Base-by-base conservation (phyloP, 2,113 vertebrate genomes). In the Copsychus sechellarum region DNA sequence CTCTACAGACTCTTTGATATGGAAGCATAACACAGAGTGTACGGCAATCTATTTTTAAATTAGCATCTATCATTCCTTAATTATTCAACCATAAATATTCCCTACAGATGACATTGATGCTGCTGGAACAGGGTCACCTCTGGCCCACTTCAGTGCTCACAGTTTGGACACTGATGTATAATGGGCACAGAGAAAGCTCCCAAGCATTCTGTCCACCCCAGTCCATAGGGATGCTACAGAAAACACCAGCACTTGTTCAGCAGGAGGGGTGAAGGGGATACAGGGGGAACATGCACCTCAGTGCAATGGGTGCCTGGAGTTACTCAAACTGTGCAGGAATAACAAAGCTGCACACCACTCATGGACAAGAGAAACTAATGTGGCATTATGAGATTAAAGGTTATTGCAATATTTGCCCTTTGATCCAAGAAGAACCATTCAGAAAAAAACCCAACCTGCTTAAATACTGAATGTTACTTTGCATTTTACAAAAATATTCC, bases 41-140 rank as follows among this genome's bases (percentile, higher is more conserved):
- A 73, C 29, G 45, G 36, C 86, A 81, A 82, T 80, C 78, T 88
- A 73, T 94, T 93, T 94, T 95, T 57, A 88, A 85, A 88, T 76
- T 64, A 90, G 57, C 73, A 58, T 89, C 66, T 56, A 61, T 62
- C 40, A 34, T 62, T 85, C 66, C 65, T 94, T 94, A 92, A 96
- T 94, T 85, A 85, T 92, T 76, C 90, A 94, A 54, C 61, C 38
- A 67, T 48, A 79, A 91, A 72, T 61, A 76, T 36, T 82, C 70
- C 65, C 53, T 65, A 28, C 6, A 65, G 61, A n/a, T 82, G 48
- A 72, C 57, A 72, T 2, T 53, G 45, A 54, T 42, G 86, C 84
- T 91, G 36, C 40, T 87, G 62, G 43, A 85, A 81, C 1, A 85
- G 56, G 16, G 78, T 81, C 56, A 93, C 22, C 73, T 76, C 16